A percentile compares a stretch with the other conserved stretches of the same genome.
Conservation (phyloP, 2,888 invertebrate genomes). For the Sarcophaga caerulescens region DNA sequence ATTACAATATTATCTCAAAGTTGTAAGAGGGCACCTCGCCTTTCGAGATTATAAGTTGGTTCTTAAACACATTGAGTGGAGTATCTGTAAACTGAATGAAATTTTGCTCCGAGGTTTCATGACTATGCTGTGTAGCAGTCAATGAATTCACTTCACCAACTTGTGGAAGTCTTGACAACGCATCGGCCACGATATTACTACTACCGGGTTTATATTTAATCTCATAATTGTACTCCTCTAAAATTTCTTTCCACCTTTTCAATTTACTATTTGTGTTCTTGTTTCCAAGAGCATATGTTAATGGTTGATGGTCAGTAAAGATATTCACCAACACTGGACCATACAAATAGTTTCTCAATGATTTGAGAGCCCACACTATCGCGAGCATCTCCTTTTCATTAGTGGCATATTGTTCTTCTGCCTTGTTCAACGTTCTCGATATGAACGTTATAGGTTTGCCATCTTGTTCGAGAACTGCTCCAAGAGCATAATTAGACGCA, state of each 20-base stretch:
- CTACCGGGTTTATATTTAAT: not conserved
- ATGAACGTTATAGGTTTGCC: too few species aligned
- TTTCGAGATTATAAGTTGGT: not conserved
- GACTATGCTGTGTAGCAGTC: not conserved
- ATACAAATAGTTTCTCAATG: conserved; percentile 21
- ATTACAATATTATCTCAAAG: not conserved
- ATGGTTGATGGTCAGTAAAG: conserved; percentile 49
- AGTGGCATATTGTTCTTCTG: conserved; percentile 9
- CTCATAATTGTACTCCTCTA: not conserved
- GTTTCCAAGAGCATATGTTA: conserved; percentile 43
- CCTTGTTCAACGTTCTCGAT: too few species aligned
- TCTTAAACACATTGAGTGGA: conserved; percentile 33
- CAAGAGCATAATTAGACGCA: conserved; percentile 58
- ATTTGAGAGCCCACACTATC: too few species aligned
- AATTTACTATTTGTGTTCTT: conserved; percentile 50
- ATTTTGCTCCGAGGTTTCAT: not conserved
- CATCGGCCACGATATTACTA: conserved; percentile 34
- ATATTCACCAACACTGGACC: conserved; percentile 37
- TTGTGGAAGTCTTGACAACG: conserved; percentile 15
- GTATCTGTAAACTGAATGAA: too few species aligned
- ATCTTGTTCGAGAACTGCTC: conserved; percentile 41
- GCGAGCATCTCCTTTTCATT: too few species aligned
- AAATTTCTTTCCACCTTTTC: conserved; percentile 40
- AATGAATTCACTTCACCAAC: not conserved
- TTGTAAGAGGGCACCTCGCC: conserved; percentile 2